Evolutionary conservation across 2,113 vertebrate species (phyloP), one percentile per base, ranked within the genome.

Genomic region (Eidolon helvum): DNA sequence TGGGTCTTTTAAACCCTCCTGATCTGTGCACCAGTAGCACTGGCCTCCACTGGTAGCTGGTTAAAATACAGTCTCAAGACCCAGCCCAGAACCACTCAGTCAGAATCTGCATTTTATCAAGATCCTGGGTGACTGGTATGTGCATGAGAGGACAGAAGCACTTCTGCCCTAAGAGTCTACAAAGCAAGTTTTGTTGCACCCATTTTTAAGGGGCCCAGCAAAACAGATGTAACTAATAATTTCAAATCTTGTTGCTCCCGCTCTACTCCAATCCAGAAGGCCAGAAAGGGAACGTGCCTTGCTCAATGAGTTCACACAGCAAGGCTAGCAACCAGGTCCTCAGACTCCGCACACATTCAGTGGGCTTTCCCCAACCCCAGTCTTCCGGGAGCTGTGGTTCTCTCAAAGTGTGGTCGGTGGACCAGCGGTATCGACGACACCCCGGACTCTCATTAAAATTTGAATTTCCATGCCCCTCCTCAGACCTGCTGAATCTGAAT

Each of bases 361-460:
- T 9, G 50, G 10, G 11, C 69, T 30, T 30, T 57, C 59, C 40
- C 69, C 1, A 15, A 10, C 61, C 57, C 79, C 57, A 33, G 9
- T 8, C 11, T 11, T 19, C 45, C 0, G 14, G 19, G 22, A 16
- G 19, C 43, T 21, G 0, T 0, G 3, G 40, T 48, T 61, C 87
- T 61, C 87, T 48, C 78, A 1, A 26, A 4, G 57, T 9, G 38
- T 18, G 11, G 35, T 26, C 48, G 2, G 1, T 3, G 71, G 71
- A 11, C 55, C 77, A 8, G 43, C 1, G 4, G 45, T n/a, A 5
- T 19, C 24, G 6, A 0, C 9, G 1, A 11, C 69, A 16, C 1
- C 55, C 30, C 11, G 35, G 2, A 28, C 1, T 24, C 57, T 61
- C 12, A 8, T 66, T 18, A 26, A 35, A 48, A 45, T 8, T 24